Conservation (phyloP, 2,797 vertebrate genomes). For the Chrosomus eos region DNA sequence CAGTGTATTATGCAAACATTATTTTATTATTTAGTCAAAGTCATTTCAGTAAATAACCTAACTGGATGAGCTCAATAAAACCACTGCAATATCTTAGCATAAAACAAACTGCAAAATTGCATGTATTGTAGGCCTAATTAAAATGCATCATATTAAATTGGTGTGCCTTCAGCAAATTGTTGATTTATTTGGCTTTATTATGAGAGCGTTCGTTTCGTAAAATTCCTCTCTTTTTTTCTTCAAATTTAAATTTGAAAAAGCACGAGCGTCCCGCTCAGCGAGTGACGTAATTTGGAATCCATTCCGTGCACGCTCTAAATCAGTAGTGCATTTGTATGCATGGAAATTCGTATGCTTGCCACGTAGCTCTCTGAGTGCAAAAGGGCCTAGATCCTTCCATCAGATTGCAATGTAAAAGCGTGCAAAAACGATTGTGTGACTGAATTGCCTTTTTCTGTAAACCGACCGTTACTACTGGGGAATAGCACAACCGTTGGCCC, state of each 20-base stretch:
- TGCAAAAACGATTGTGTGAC: conserved; percentile 44
- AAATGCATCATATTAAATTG: neutral
- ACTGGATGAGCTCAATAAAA: conserved; percentile 9
- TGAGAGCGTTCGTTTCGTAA: neutral
- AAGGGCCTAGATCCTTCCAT: conserved; percentile 60
- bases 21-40: neutral
- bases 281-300: conserved; percentile 56
- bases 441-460: conserved; percentile 38
- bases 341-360: conserved; percentile 61
- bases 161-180: conserved; percentile 19
- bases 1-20: neutral
- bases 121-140: neutral
- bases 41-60: neutral
- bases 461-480: conserved; percentile 33
- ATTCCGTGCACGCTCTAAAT: conserved; percentile 40
- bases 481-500: conserved; percentile 15
- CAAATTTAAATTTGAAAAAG: conserved; percentile 34
- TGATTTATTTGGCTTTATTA: neutral
- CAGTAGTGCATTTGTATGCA: conserved; percentile 54
- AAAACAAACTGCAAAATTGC: neutral
- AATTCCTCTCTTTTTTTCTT: neutral
- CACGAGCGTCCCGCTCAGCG: conserved; percentile 35
- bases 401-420: conserved; percentile 55
- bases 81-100: neutral
- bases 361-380: conserved; percentile 61